Evolutionary conservation across 2,888 invertebrate genomes (phyloP), one percentile per base, ranked within the genome.

Genomic region (Thymelicus sylvestris): DNA sequence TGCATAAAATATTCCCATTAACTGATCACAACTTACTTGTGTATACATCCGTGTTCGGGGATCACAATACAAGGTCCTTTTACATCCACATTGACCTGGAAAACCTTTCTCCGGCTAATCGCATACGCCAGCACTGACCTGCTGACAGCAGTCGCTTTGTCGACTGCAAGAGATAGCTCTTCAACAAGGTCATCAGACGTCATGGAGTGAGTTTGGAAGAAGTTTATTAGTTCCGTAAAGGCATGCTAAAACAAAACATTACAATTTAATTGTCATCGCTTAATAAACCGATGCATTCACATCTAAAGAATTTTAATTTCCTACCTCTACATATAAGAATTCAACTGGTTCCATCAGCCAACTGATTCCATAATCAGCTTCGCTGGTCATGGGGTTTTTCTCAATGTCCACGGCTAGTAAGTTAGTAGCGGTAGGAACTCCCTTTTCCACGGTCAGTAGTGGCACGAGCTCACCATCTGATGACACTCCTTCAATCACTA

Each of bases 41-140:
- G 94, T 71, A 95, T 87, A 52, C 96, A 95, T 19, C 97, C 97
- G 77, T 95, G 94, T 81, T 97, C 97, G 0, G 97, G 97, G 71
- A 97, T 88, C 6, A 97, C 95, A 10, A 97, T 82, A 79, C 97
- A 96, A 0, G 97, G 97, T 7, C 96, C 96, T 83, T 96, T 96
- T 65, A 97, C 88, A 78, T 97, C 96, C 72, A 97, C 92, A 78
- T 96, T 96, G n/a, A 97, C 85, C 76, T 95, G 95, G 79, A 96
- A 93, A 75, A 96, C 94, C 87, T 95, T 95, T 75, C 94, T 93
- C 3, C 92, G 75, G 71, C 79, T 79, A 57, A 80, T 73, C 1
- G 78, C 95, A 88, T 78, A 78, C 10, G 79, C 78, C 0, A 95
- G 84, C 66, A 95, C 87, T 0, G 89, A 87, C 78, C 79, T 82